Evolutionary conservation across 2,888 invertebrate genomes (phyloP), one percentile per base, ranked within the genome.

Genomic region (Perizoma flavofasciatum): DNA sequence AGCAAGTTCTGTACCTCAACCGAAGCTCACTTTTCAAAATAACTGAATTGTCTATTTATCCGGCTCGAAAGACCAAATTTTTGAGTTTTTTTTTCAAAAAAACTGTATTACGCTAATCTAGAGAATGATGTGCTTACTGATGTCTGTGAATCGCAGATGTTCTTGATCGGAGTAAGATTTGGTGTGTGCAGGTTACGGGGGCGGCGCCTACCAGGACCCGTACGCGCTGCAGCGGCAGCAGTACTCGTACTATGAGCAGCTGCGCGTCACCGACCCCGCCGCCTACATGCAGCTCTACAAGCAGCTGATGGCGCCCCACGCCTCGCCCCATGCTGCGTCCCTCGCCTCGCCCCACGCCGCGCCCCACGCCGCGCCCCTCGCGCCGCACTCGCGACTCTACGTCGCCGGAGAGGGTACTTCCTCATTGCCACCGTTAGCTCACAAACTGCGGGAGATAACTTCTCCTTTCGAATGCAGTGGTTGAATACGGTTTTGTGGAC

Each of bases 251-350:
- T 95, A 96, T 80, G 96, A 96, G 85, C 96, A 95, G 80, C 90
- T 97, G 81, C 94, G 96, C 5, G 93, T 94, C 60, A 94, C 94
- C 49, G 95, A 97, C 93, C 97, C 97, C 32, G 95, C 95, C 74
- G 95, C 95, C 33, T 97, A 97, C 88, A 93, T 95, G 66, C 95
- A 94, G 76, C 94, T 96, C 93, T 97, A 96, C 89, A 93, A 95
- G 75, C 95, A 95, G 81, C 95, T 96, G 77, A 94, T 94, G 83
- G 92, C 64, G 50, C 47, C 63, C 11, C 56, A 35, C 51, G 46
- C 48, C 49, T 61, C 49, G 6, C 10, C 57, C 34, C 22, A 22
- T 3, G 22, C 22, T 22, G 22, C 22, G 22, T 2, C 3, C 22
- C 22, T n/a, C 37, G 34, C 48, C 32, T 32, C 54, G 33, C 44